Evolutionary conservation across 1,140 invertebrate genomes (phyloP).

Genomic region (Elymnias hypermnestra): DNA sequence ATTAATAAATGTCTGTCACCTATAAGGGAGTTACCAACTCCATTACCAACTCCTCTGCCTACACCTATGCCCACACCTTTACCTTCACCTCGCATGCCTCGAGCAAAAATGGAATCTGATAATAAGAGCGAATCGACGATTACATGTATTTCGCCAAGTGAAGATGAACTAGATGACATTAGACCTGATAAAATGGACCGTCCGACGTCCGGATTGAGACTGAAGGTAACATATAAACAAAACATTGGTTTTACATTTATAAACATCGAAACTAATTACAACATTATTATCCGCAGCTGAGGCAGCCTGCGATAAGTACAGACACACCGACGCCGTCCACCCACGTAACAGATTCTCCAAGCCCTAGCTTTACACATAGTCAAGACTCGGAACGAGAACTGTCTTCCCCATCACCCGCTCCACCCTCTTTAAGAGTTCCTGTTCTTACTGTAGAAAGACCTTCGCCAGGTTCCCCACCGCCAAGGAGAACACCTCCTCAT

Average conservation of each 20-base stretch:
- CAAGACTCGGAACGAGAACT: conserved; percentile 68
- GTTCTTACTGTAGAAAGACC: conserved; percentile 79
- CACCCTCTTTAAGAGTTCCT: conserved; percentile 76
- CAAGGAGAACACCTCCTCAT: conserved; percentile 77
- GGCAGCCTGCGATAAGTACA: conserved; percentile 65
- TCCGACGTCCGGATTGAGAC: conserved; percentile 46
- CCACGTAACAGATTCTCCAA: conserved; percentile 67
- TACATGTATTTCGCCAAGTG: conserved; percentile 56
- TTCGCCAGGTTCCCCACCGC: conserved; percentile 81
- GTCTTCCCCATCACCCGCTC: conserved; percentile 58
- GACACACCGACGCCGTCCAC: conserved; percentile 67
- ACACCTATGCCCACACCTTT: conserved; percentile 83
- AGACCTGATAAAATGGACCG: conserved; percentile 44
- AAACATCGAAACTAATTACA: background rate
- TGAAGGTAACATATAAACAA: conserved; percentile 60
- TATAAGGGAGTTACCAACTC: conserved; percentile 84
- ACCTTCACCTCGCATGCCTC: conserved; percentile 59
- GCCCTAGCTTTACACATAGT: conserved; percentile 67
- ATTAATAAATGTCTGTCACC: conserved; percentile 85
- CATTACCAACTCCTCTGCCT: conserved; percentile 81
- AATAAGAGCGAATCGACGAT: conserved; percentile 46
- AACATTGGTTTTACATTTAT: background rate
- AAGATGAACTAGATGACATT: conserved; percentile 64
- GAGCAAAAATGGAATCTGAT: conserved; percentile 55
- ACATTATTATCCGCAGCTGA: conserved; percentile 52